Evolutionary conservation across 2,113 vertebrate genomes (phyloP).

Genomic region (Sciurus niger): DNA sequence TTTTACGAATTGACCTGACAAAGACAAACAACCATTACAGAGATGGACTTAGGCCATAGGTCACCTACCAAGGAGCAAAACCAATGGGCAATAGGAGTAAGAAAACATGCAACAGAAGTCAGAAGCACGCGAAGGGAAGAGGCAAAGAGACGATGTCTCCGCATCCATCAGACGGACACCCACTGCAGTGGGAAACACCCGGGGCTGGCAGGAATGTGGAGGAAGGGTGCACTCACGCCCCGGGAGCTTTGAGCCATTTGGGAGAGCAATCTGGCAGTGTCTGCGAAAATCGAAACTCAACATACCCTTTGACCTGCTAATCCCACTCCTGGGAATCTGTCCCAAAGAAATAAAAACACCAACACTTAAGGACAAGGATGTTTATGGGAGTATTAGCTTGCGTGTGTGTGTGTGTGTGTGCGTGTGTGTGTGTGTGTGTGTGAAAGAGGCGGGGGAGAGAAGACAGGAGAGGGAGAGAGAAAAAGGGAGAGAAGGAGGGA

Average conservation of each 20-base stretch:
- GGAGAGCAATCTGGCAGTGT: slow-evolving; percentile 47
- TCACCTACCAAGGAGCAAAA: not conserved
- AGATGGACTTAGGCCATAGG: not conserved
- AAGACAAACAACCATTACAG: not conserved
- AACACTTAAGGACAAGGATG: slow-evolving; percentile 33
- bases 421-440: too few species aligned
- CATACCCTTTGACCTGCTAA: slow-evolving; percentile 59
- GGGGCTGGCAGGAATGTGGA: not conserved
- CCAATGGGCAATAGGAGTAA: not conserved
- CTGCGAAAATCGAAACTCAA: slow-evolving; percentile 47
- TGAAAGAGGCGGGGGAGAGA: too few species aligned
- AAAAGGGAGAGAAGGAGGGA: too few species aligned
- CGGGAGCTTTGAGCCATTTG: not conserved
- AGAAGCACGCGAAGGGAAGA: not conserved
- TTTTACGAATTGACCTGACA: not conserved
- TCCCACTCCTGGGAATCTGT: slow-evolving; percentile 70
- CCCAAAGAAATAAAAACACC: slow-evolving; percentile 62
- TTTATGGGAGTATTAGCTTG: not conserved
- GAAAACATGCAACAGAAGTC: not conserved
- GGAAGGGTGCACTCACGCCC: not conserved
- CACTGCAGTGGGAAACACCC: accelerated
- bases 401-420: too few species aligned
- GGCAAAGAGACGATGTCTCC: accelerated
- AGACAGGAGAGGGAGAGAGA: too few species aligned
- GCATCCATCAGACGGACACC: accelerated